These are phyloP conservation scores for Drosophila melanica DNA, from an alignment of 1,140 invertebrate genomes.

Conservation along the genomic window DNA sequence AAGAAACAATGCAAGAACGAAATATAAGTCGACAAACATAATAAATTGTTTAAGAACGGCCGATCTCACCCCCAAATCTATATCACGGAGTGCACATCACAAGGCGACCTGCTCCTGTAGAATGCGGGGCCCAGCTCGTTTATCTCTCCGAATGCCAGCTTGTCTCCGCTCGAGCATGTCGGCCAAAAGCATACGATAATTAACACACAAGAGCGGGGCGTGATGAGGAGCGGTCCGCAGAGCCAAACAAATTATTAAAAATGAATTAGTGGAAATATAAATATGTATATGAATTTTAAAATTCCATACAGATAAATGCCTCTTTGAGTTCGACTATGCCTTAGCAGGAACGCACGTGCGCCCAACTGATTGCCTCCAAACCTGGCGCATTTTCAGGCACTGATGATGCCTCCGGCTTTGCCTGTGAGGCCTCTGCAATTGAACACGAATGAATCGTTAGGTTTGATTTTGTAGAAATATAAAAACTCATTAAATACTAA, in stretches of 20 bases:
- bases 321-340: slow-evolving; percentile 14
- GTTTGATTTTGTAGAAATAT: slow-evolving; percentile 58
- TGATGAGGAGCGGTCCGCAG: slow-evolving; percentile 68
- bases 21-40: slow-evolving; percentile 44
- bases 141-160: slow-evolving; percentile 62
- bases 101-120: slow-evolving; percentile 66
- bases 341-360: slow-evolving; percentile 48
- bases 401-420: slow-evolving; percentile 59
- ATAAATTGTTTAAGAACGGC: slow-evolving; percentile 70
- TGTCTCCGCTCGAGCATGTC: slow-evolving; percentile 49
- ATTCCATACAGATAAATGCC: slow-evolving; percentile 59
- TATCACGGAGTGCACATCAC: slow-evolving; percentile 45
- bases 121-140: slow-evolving; percentile 63
- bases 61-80: slow-evolving; percentile 74
- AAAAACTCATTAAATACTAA: slow-evolving; percentile 83
- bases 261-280: slow-evolving; percentile 83
- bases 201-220: slow-evolving; percentile 80
- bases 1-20: slow-evolving; percentile 13
- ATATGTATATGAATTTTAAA: slow-evolving; percentile 77
- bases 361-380: slow-evolving; percentile 26
- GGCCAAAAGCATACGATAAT: slow-evolving; percentile 56
- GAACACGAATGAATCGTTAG: slow-evolving; percentile 71
- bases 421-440: slow-evolving; percentile 52
- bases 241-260: slow-evolving; percentile 84
- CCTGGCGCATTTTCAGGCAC: slow-evolving; percentile 34